Evolutionary conservation across 2,888 invertebrate genomes (phyloP).

Genomic region (Teleogryllus oceanicus): DNA sequence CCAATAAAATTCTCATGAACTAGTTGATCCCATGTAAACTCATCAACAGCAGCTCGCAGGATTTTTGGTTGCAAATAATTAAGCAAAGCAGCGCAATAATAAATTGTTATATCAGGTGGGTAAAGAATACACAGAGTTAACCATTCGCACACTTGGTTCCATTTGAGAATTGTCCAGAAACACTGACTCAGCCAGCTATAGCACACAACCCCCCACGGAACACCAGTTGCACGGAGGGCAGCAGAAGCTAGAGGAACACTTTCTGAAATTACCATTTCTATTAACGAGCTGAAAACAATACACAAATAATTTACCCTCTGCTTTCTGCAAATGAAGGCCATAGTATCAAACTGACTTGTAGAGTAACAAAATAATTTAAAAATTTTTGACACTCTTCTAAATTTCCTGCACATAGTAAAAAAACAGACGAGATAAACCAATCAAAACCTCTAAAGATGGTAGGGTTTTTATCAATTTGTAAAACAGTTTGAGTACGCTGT

Average conservation of each 20-base stretch:
- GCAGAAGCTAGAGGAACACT: constrained; percentile 30
- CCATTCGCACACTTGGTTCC: constrained; percentile 36
- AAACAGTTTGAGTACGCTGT: not conserved
- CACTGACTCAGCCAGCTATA: constrained; percentile 33
- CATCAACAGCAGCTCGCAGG: constrained; percentile 28
- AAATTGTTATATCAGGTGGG: constrained; percentile 32
- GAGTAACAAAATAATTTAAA: constrained; percentile 23
- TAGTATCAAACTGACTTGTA: constrained; percentile 25
- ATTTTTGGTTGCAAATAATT: constrained; percentile 32
- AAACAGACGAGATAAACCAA: constrained; percentile 33
- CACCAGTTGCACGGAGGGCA: constrained; percentile 29
- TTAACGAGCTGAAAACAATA: constrained; percentile 29
- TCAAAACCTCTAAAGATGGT: constrained; percentile 31
- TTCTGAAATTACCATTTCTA: constrained; percentile 31
- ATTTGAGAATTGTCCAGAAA: constrained; percentile 34
- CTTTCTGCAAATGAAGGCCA: constrained; percentile 28
- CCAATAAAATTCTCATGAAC: constrained; percentile 23
- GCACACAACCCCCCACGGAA: constrained; percentile 32
- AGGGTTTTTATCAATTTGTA: not conserved
- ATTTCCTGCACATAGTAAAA: constrained; percentile 35
- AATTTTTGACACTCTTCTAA: constrained; percentile 33
- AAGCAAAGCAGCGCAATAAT: constrained; percentile 33
- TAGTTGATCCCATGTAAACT: constrained; percentile 25
- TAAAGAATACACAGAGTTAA: constrained; percentile 27
- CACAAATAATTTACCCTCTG: not conserved